Conservation (phyloP, 2,113 vertebrate genomes). For the Xyrauchen texanus region DNA sequence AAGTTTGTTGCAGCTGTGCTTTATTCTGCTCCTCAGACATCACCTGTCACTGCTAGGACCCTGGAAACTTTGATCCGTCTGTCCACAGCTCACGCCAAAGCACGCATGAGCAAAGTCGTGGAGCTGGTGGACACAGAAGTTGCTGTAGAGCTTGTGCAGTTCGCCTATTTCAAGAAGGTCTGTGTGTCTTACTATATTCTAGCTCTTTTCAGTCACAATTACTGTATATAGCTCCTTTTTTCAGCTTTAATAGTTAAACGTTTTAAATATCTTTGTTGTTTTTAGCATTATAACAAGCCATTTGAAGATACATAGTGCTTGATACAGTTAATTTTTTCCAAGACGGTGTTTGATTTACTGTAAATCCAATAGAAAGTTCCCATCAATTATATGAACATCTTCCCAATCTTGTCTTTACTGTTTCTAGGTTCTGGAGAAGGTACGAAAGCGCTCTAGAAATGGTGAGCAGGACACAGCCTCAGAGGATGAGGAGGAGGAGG, state of each 20-base stretch:
- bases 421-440: conserved; percentile 90
- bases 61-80: conserved; percentile 95
- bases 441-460: conserved; percentile 84
- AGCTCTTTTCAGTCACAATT: too few species aligned
- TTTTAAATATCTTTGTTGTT: too few species aligned
- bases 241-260: too few species aligned
- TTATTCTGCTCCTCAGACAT: conserved; percentile 77
- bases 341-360: neutral
- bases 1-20: neutral
- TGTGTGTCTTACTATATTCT: neutral
- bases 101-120: conserved; percentile 90
- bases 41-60: conserved; percentile 89
- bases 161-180: conserved; percentile 98
- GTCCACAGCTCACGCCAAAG: conserved; percentile 92
- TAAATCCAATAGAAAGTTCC: neutral
- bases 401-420: neutral
- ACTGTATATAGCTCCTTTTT: too few species aligned
- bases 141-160: conserved; percentile 93
- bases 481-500: conserved; percentile 78
- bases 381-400: too few species aligned
- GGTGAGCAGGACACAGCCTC: conserved; percentile 69
- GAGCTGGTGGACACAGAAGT: conserved; percentile 89
- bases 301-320: too few species aligned
- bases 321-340: too few species aligned
- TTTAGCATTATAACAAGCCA: too few species aligned